A percentile compares a stretch with the other conserved stretches of the same genome.
Evolutionary conservation across 1,140 invertebrate species (phyloP).

Genomic region (Diploscapter pachys): DNA sequence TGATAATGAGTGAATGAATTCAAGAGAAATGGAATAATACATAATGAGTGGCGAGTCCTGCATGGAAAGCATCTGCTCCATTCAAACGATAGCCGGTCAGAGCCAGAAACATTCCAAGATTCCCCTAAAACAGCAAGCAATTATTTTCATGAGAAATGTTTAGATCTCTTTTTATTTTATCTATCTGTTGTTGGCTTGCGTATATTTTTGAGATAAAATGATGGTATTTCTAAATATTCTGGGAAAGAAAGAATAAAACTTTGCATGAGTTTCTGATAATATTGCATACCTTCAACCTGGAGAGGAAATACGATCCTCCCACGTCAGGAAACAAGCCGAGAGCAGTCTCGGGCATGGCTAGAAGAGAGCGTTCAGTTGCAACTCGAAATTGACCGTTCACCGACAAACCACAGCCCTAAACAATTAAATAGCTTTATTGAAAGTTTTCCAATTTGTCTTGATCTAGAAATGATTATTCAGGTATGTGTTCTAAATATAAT

Average conservation of each 20-base stretch:
- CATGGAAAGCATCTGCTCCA: slow-evolving; percentile 80
- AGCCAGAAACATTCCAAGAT: slow-evolving; percentile 78
- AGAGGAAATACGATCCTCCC: slow-evolving; percentile 84
- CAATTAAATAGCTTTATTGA: neutral
- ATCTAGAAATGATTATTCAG: neutral
- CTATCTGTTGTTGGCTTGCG: no score
- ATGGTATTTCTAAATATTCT: no score
- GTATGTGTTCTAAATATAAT: no score
- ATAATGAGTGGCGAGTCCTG: slow-evolving; percentile 91
- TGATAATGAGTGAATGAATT: neutral
- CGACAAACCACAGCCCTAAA: slow-evolving; percentile 85
- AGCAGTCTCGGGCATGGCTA: slow-evolving; percentile 90
- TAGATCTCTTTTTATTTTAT: no score
- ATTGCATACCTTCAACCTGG: slow-evolving; percentile 69
- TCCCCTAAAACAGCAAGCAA: neutral
- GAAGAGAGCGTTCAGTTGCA: slow-evolving; percentile 90
- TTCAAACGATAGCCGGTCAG: slow-evolving; percentile 80
- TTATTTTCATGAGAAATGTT: no score
- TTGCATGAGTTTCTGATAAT: no score
- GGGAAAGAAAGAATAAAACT: no score
- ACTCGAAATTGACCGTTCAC: slow-evolving; percentile 86
- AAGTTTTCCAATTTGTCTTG: neutral
- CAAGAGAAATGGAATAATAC: slow-evolving; percentile 58
- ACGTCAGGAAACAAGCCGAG: slow-evolving; percentile 86
- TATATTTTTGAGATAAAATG: no score